A percentile compares a stretch with the other conserved stretches of the same genome.
Evolutionary conservation across 2,888 invertebrate species (phyloP).

Genomic region (Perithous albicinctus): DNA sequence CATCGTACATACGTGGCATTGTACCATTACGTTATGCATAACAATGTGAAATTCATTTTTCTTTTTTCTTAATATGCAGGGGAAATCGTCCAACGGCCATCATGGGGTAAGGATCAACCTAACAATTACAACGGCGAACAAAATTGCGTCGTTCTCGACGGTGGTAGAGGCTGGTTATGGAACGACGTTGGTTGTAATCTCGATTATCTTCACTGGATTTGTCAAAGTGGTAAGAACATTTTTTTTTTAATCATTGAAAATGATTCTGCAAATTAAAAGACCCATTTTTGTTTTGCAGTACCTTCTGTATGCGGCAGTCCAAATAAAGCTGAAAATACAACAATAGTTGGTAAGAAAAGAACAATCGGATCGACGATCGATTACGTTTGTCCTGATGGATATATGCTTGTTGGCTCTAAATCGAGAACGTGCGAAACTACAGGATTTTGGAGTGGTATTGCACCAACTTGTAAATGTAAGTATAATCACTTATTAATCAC

Average conservation of each 20-base stretch:
- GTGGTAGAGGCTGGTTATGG: constrained; percentile 96
- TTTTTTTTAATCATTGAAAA: not conserved
- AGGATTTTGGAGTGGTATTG: constrained; percentile 93
- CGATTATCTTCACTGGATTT: constrained; percentile 97
- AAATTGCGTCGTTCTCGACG: constrained; percentile 97
- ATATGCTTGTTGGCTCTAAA: constrained; percentile 90
- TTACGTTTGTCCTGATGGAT: constrained; percentile 93
- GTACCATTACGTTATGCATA: constrained; percentile 37
- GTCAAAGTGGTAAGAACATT: constrained; percentile 92
- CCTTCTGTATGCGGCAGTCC: constrained; percentile 95
- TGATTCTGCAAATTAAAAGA: not conserved
- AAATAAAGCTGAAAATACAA: constrained; percentile 93
- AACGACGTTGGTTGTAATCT: constrained; percentile 97
- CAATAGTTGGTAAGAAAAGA: constrained; percentile 90
- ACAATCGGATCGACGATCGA: constrained; percentile 89
- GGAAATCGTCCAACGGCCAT: constrained; percentile 91
- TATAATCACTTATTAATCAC: constrained; percentile 29
- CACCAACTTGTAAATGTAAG: constrained; percentile 95
- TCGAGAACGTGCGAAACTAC: constrained; percentile 89
- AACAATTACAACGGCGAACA: constrained; percentile 98
- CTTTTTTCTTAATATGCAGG: constrained; percentile 85
- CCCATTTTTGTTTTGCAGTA: constrained; percentile 85
- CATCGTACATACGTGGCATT: constrained; percentile 29
- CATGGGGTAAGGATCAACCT: constrained; percentile 97
- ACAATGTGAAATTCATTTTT: constrained; percentile 40